Evolutionary conservation across 2,797 vertebrate species (phyloP).

Genomic region (Coreius guichenoti): DNA sequence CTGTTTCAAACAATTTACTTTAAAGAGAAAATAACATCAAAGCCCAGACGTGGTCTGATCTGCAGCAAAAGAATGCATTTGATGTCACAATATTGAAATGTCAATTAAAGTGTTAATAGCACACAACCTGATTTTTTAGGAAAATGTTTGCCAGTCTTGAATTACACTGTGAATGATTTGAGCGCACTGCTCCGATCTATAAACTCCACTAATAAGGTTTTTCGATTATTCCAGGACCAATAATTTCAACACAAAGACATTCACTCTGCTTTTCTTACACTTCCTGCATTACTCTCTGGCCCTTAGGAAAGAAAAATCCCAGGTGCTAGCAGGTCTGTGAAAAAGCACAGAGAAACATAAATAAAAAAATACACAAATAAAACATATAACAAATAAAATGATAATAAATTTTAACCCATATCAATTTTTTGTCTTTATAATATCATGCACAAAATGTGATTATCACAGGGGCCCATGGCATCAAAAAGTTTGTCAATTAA

Average conservation of each 20-base stretch:
- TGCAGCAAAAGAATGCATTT: background rate
- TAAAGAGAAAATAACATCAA: conserved; percentile 19
- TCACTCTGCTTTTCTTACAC: conserved; percentile 6
- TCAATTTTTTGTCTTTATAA: background rate
- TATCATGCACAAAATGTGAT: background rate
- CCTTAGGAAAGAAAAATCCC: background rate
- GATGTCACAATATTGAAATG: conserved; percentile 22
- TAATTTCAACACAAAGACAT: conserved; percentile 17
- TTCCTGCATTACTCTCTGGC: background rate
- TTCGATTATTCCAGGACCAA: background rate
- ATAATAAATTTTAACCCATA: background rate
- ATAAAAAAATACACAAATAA: background rate
- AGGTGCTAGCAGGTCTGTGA: background rate
- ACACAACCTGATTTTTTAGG: background rate
- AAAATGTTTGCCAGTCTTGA: conserved; percentile 15
- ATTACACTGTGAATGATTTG: conserved; percentile 13
- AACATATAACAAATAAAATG: background rate
- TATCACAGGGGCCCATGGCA: background rate
- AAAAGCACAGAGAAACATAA: background rate
- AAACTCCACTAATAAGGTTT: conserved; percentile 17
- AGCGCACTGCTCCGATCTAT: background rate
- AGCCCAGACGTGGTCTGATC: conserved; percentile 6
- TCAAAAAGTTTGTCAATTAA: background rate
- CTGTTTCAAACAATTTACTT: conserved; percentile 26
- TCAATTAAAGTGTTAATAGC: background rate